phyloP scores from a whole-genome alignment of 2,888 invertebrate species.

The Smittia aterrima region DNA sequence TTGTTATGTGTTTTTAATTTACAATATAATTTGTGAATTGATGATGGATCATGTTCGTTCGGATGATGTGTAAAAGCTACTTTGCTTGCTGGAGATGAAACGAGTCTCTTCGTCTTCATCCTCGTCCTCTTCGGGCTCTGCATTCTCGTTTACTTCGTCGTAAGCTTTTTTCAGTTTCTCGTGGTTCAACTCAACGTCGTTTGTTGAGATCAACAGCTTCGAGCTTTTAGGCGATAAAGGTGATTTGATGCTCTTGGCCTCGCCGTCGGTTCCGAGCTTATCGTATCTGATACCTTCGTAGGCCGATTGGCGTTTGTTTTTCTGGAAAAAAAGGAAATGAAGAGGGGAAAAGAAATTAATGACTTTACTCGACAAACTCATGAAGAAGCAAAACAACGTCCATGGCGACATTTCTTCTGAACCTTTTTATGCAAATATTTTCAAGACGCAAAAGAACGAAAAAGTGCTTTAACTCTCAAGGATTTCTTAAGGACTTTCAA shows the following conservation, averaged over 20 bases:
- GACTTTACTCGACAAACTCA: neutral
- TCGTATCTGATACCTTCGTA: conserved; percentile 33
- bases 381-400: neutral
- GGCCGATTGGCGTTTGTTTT: conserved; percentile 7
- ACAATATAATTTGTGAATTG: conserved; percentile 7
- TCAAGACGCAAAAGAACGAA: too few relatives aligned
- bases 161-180: neutral
- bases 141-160: neutral
- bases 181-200: neutral
- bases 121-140: conserved; percentile 17
- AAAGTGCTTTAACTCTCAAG: neutral
- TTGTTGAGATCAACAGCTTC: neutral
- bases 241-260: neutral
- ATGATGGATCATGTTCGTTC: conserved; percentile 40
- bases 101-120: conserved; percentile 22
- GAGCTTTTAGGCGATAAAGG: neutral
- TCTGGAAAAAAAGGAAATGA: conserved; percentile 2
- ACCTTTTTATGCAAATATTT: neutral
- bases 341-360: neutral
- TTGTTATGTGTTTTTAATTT: conserved; percentile 7
- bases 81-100: conserved; percentile 3
- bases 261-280: neutral
- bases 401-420: neutral
- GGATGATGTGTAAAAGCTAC: conserved; percentile 33
- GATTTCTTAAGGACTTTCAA: neutral